Evolutionary conservation across 2,888 invertebrate genomes (phyloP).

Genomic region (Drepanosiphum platanoidis): DNA sequence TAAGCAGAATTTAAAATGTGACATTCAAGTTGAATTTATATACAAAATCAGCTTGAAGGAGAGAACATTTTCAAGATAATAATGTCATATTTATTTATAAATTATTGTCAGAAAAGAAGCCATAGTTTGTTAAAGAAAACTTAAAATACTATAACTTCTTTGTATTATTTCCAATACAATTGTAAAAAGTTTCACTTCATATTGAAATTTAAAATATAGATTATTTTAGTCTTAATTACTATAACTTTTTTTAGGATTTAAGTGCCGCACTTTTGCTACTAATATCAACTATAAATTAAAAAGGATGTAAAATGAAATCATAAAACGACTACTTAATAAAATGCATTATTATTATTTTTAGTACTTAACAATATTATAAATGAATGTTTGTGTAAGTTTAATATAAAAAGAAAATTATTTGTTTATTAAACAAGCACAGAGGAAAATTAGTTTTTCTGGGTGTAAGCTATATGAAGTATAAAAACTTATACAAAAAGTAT

Average conservation of each 20-base stretch:
- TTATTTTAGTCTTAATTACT: not conserved
- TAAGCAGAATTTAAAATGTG: no score
- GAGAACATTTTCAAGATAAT: no score
- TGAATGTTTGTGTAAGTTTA: constrained; percentile 38
- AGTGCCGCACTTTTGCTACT: not conserved
- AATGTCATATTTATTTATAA: no score
- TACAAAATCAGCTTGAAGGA: no score
- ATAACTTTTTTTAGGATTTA: not conserved
- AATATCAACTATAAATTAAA: not conserved
- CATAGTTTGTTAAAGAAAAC: no score
- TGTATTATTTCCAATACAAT: no score
- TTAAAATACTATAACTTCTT: no score
- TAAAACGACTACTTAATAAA: constrained; percentile 5
- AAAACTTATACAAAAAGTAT: constrained; percentile 59
- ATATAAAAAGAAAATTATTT: constrained; percentile 40
- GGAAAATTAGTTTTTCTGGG: constrained; percentile 47
- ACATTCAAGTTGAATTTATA: no score
- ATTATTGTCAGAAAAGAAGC: no score
- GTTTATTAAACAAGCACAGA: constrained; percentile 37
- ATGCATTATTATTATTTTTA: constrained; percentile 46
- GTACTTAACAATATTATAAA: constrained; percentile 29
- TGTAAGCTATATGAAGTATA: constrained; percentile 34
- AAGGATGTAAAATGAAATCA: constrained; percentile 21
- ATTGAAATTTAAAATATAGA: not conserved
- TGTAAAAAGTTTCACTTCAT: not conserved